Evolutionary conservation across 2,113 vertebrate genomes (phyloP).

Genomic region (Phaetusa simplex): DNA sequence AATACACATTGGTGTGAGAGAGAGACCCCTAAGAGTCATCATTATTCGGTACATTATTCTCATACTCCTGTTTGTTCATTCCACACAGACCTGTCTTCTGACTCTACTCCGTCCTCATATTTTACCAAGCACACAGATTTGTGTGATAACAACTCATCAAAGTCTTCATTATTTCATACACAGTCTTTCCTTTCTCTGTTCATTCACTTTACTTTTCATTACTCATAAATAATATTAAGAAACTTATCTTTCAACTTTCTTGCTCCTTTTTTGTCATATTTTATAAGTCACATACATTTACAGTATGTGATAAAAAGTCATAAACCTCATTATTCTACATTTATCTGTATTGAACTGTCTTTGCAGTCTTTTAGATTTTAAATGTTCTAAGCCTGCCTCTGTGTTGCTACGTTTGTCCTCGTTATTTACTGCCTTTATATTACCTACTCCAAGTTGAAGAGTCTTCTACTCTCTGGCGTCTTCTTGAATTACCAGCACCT

Average conservation of each 20-base stretch:
- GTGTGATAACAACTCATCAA: conserved; percentile 71
- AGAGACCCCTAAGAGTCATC: conserved; percentile 20
- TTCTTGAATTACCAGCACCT: conserved; percentile 31
- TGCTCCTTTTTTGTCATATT: conserved; percentile 55
- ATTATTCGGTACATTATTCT: conserved; percentile 28
- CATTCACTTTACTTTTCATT: conserved; percentile 66
- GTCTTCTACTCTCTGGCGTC: neutral
- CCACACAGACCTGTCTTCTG: conserved; percentile 50
- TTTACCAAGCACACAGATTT: conserved; percentile 69
- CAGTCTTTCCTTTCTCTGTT: conserved; percentile 49
- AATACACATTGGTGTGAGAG: neutral
- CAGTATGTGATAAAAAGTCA: conserved; percentile 49
- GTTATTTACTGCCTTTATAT: conserved; percentile 62
- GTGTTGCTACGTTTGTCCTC: conserved; percentile 24
- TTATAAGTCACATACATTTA: conserved; percentile 67
- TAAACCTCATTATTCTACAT: conserved; percentile 66
- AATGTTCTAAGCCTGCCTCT: conserved; percentile 41
- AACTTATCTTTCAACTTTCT: conserved; percentile 61
- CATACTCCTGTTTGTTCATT: conserved; percentile 44
- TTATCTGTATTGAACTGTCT: conserved; percentile 57
- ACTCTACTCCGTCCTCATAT: conserved; percentile 45
- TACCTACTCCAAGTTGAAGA: conserved; percentile 39
- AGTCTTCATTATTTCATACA: conserved; percentile 71
- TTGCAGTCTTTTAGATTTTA: conserved; percentile 55
- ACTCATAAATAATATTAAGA: conserved; percentile 70